A percentile compares a stretch with the other conserved stretches of the same genome.
These are phyloP conservation scores for Mantis religiosa DNA, from an alignment of 2,888 invertebrate genomes.

Conservation along the genomic window DNA sequence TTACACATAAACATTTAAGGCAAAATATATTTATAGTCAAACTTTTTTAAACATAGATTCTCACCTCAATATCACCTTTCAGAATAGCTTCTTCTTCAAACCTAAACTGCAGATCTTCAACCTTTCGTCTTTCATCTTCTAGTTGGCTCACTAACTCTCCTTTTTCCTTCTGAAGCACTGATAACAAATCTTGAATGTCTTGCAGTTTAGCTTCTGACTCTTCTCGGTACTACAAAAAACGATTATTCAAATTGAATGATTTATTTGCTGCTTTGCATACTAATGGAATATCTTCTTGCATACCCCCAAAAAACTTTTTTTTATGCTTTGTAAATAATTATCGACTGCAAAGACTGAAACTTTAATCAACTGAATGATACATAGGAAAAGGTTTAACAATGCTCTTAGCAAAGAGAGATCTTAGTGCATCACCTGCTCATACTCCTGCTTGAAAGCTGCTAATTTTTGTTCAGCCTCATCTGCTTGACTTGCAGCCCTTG, in stretches of 20 bases:
- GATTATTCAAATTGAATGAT: background rate
- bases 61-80: conserved; percentile 84
- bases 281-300: background rate
- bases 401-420: background rate
- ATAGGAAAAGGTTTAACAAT: background rate
- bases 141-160: conserved; percentile 58
- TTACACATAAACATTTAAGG: too few species aligned
- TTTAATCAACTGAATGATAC: background rate
- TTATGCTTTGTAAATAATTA: background rate
- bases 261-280: too few species aligned
- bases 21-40: too few species aligned
- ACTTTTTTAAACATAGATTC: conserved; percentile 23
- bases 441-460: conserved; percentile 57
- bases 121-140: conserved; percentile 74
- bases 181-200: conserved; percentile 44
- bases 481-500: conserved; percentile 73
- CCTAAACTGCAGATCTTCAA: conserved; percentile 85
- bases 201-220: conserved; percentile 54
- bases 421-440: conserved; percentile 54
- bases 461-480: conserved; percentile 71
- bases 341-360: background rate
- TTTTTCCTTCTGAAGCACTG: conserved; percentile 53
- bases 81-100: conserved; percentile 88
- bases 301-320: background rate
- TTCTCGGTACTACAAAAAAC: conserved; percentile 47